These are phyloP conservation scores for Xerus inauris DNA, from an alignment of 2,113 vertebrate genomes.

Conservation along the genomic window DNA sequence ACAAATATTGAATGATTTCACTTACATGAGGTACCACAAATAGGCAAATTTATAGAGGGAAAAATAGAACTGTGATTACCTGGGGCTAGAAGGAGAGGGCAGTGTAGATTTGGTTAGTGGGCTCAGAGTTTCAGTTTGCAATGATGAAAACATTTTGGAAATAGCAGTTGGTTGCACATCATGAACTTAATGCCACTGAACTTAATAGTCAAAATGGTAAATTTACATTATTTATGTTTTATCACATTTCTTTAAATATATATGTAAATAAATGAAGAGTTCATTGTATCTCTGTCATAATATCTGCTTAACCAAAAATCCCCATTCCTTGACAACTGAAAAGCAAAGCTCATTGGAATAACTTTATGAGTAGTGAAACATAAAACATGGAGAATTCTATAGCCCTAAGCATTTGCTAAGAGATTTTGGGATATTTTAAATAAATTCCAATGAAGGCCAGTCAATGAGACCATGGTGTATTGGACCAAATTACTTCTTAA, in stretches of 20 bases:
- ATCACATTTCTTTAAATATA: background rate
- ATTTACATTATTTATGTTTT: background rate
- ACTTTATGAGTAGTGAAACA: background rate
- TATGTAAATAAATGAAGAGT: background rate
- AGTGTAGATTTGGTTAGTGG: background rate
- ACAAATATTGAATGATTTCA: background rate
- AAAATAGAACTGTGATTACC: background rate
- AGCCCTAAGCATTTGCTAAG: background rate
- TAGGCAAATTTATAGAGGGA: background rate
- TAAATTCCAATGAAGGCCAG: background rate
- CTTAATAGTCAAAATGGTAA: background rate
- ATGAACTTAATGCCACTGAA: background rate
- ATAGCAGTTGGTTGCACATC: background rate
- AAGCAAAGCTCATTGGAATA: background rate
- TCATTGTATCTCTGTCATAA: background rate
- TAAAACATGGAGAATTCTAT: background rate
- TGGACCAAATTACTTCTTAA: background rate
- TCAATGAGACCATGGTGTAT: background rate
- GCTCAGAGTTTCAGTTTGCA: background rate
- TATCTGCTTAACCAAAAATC: background rate
- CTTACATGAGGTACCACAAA: background rate
- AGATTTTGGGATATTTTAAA: background rate
- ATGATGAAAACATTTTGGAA: background rate
- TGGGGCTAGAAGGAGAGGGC: background rate
- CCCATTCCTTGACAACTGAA: background rate